Base-by-base conservation (phyloP, 2,888 invertebrate species). In the Athalia rosae region DNA sequence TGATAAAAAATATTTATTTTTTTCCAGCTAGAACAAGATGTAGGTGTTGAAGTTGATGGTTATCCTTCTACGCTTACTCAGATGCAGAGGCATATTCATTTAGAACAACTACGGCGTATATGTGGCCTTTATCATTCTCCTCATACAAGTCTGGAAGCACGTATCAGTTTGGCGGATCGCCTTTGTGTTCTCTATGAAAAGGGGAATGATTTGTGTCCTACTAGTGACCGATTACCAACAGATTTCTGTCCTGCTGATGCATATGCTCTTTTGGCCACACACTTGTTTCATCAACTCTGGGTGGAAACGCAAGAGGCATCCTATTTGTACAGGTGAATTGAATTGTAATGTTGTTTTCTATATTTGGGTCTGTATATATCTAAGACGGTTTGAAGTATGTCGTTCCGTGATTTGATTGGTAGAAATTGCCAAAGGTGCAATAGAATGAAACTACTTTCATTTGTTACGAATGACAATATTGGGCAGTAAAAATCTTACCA, bases 11-110 rank as follows among this genome's bases (percentile, higher is more conserved):
- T 13, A 67, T 8, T 5, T 11, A 4, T n/a, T 53, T 76, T 85
- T 61, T 80, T 82, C 45, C 77, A 89, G 85, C 86, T 90, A 56
- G 85, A 88, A 15, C 82, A 87, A 76, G 85, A 88, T 73, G 86
- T 90, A 56, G 88, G 87, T 15, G 84, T 91, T 9, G 84, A 84
- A 28, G 81, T 84, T n/a, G 87, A 88, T 62, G 86, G 85, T 58
- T 86, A 85, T 81, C 90, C 90, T 13, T 83, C 83, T 15, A 85
- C 88, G 28, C 92, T 92, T 78, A 92, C 94, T 83, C 94, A 95
- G 89, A 95, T 97, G 92, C 95, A 96, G 85, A 93, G 94, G 76
- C 97, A 97, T 86, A 93, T 97, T 79, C 95, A 95, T 79, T 94
- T 95, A 69, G 87, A 96, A 62, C 95, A 95, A 86, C 91, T 97